Base-by-base conservation (phyloP, 2,113 vertebrate genomes). In the Panthera uncia region DNA sequence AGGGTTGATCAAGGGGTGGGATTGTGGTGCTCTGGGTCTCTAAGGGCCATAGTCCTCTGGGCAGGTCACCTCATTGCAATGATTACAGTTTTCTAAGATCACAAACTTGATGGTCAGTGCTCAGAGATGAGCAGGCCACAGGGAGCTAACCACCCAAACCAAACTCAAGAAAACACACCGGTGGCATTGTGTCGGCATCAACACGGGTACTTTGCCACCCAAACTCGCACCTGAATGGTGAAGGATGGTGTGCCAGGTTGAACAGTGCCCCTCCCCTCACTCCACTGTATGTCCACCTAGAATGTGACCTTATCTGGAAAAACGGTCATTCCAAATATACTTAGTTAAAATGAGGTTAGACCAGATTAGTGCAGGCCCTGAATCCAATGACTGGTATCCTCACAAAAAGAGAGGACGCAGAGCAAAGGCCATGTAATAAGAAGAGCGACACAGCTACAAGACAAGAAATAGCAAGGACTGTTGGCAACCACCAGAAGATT, bases 191-290 rank as follows among this genome's bases (percentile, higher is more conserved):
- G 23, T 25, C 21, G 71, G 21, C 66, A 76, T 38, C 73, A 86
- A 11, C 23, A 76, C 8, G 1, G 21, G 36, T 66, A 36, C 21
- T 23, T 7, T 65, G 38, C 31, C 48, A 61, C 16, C 19, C 25
- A 6, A 94, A 69, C 4, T 69, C 50, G 25, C 10, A 61, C 33
- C 0, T 63, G 29, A 21, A 89, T 1, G 45, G 15, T 38, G 1
- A 81, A 92, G n/a, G 36, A 68, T 2, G 5, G 25, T 87, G 31
- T 31, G 45, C 18, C 61, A 3, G 21, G 41, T 27, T 50, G 8
- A 61, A 29, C 0, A n/a, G 9, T 2, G 12, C 5, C 27, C 15
- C 55, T 2, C 9, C 5, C 27, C 11, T 45, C 29, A 7, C 31
- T 23, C 19, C 25, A 33, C 15, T 4, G 4, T 83, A 45, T 36